phyloP scores from a whole-genome alignment of 2,888 invertebrate genomes.

The Nomada goodeniana region DNA sequence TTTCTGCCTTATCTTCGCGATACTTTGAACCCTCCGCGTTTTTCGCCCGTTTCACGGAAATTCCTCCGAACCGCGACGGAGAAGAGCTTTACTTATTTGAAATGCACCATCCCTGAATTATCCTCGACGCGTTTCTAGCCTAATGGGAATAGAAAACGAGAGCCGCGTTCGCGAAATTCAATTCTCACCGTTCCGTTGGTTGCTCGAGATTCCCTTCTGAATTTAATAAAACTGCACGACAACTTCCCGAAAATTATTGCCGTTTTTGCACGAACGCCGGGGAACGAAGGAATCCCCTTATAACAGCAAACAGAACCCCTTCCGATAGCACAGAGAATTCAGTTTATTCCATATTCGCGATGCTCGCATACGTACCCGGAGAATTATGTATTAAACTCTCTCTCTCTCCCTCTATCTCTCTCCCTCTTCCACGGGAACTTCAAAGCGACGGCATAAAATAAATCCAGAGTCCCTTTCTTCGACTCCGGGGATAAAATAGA shows the following conservation, averaged over 20 bases:
- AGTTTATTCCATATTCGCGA: neutral
- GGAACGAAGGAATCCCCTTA: neutral
- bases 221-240: neutral
- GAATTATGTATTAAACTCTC: conserved; percentile 29
- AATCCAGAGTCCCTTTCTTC: conserved; percentile 23
- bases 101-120: neutral
- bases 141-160: no score
- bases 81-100: no score
- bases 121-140: neutral
- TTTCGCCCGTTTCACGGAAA: neutral
- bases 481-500: neutral
- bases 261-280: neutral
- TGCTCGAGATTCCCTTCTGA: neutral
- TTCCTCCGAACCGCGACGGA: neutral
- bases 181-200: neutral
- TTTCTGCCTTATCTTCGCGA: conserved; percentile 5
- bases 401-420: neutral
- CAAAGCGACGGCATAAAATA: conserved; percentile 42
- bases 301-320: neutral
- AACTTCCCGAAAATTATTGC: neutral
- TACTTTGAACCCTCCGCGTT: neutral
- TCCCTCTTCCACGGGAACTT: neutral
- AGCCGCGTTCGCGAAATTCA: neutral
- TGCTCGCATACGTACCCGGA: conserved; percentile 44
- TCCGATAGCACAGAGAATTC: neutral